Evolutionary conservation across 2,888 invertebrate genomes (phyloP), one percentile per base, ranked within the genome.

Genomic region (Tachina fera): DNA sequence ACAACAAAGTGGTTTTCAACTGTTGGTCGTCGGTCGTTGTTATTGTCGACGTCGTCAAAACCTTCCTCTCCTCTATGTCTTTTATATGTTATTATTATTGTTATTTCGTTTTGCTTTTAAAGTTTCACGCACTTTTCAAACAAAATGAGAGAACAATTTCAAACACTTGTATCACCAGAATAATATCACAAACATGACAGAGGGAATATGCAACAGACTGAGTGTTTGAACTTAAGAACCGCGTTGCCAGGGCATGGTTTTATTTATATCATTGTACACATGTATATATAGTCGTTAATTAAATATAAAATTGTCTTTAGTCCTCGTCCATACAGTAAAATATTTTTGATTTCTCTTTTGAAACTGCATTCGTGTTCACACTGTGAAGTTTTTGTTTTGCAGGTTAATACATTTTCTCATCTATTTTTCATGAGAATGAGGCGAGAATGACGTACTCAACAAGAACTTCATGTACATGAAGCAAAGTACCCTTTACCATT

Each of bases 1-100:
- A 83, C 85, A 87, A 87, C 85, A 87, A 79, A 87, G 84, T 81
- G 71, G 65, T 83, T 76, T 84, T 84, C 84, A 87, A 83, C 83
- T 85, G 84, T 88, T 88, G 88, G 87, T 83, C 53, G 79, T 87
- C 72, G 83, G 72, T 71, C 74, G 87, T 74, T 75, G 87, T 77
- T 82, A 43, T 83, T 31, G 83, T 84, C 79, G 71, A 84, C 86
- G 83, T 88, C 87, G 88, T 89, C 74, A 60, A 67, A 70, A 68
- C 53, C 56, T 68, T 39, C 43, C 56, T 47, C 72, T 31, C 31
- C 31, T 31, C 49, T 65, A 53, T 43, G 22, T 39, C n/a, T 61
- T 53, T 80, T 61, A 10, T 72, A 47, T 79, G 31, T 22, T 51
- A 71, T 63, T 79, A 72, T 79, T 79, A 31, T 75, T 61, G 43